These are phyloP conservation scores for Platycnemis pennipes DNA, from an alignment of 2,888 invertebrate genomes.

Conservation along the genomic window DNA sequence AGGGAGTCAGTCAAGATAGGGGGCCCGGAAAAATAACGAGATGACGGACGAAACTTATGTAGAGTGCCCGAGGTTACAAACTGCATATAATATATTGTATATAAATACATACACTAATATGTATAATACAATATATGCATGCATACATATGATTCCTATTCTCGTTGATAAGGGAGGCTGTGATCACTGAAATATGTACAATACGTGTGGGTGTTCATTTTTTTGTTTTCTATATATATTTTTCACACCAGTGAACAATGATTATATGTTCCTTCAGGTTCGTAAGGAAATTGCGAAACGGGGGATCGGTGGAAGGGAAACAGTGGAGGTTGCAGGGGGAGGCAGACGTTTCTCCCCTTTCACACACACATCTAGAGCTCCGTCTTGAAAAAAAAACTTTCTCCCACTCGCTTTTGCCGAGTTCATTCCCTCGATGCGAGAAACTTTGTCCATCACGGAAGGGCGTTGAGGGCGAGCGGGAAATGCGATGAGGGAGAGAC, in stretches of 20 bases:
- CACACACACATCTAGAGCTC: not conserved
- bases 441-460: slow-evolving; percentile 60
- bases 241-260: too few relatives aligned
- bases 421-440: slow-evolving; percentile 62
- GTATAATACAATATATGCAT: too few relatives aligned
- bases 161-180: too few relatives aligned
- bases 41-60: not conserved
- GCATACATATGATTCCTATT: too few relatives aligned
- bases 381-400: slow-evolving; percentile 56
- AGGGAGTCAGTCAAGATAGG: not conserved
- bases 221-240: too few relatives aligned
- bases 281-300: not conserved
- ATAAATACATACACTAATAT: too few relatives aligned
- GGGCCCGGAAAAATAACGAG: not conserved
- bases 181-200: too few relatives aligned
- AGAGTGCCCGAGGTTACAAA: not conserved
- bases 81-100: too few relatives aligned
- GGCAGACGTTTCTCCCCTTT: not conserved
- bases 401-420: slow-evolving; percentile 16
- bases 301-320: not conserved
- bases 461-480: not conserved
- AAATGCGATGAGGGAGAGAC: not conserved
- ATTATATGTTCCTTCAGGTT: not conserved
- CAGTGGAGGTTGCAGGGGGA: not conserved
- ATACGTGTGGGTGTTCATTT: too few relatives aligned